Evolutionary conservation across 2,113 vertebrate genomes (phyloP), one percentile per base, ranked within the genome.

Genomic region (Gila orcuttii): DNA sequence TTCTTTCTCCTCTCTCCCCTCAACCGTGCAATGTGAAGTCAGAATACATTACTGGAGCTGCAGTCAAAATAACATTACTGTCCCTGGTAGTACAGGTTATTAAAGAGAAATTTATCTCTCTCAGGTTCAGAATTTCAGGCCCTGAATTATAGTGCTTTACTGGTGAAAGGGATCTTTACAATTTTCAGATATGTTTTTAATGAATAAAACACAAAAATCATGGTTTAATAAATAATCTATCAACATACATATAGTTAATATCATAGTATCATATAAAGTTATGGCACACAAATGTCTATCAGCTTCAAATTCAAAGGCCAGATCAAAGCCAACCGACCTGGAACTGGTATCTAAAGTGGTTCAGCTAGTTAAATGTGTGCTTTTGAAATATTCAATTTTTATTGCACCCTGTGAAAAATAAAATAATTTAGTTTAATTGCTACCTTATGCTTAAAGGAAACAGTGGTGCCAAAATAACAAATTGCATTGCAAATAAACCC

Each of bases 21-120:
- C 83, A 87, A 81, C 66, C 78, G 50, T 82, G 76, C 79, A 82
- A 76, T 71, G 68, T 79, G 73, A 82, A 85, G 82, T 86, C 87
- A 86, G 83, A 84, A 86, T 83, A 64, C 82, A 89, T 88, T 87
- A 82, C 79, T 21, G 33, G 39, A 36, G 71, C 57, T 73, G 82
- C 77, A 89, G 86, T 88, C 88, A 79, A 82, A 89, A 86, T 85
- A 87, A 83, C 87, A 89, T 87, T 86, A 87, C 64, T 39, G 59
- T 84, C 57, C 28, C 81, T 66, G 33, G 62, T 79, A 81, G 80
- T 85, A 75, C 84, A 78, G 77, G 86, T 84, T 85, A 85, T 74
- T 85, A 82, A 68, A 79, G 86, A 62, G 71, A 66, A 33, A 59
- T 83, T 83, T 42, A 79, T 86, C 84, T 83, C 15, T 47, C 55